Evolutionary conservation across 2,113 vertebrate species (phyloP), one percentile per base, ranked within the genome.

Genomic region (Phaethornis superciliosus): DNA sequence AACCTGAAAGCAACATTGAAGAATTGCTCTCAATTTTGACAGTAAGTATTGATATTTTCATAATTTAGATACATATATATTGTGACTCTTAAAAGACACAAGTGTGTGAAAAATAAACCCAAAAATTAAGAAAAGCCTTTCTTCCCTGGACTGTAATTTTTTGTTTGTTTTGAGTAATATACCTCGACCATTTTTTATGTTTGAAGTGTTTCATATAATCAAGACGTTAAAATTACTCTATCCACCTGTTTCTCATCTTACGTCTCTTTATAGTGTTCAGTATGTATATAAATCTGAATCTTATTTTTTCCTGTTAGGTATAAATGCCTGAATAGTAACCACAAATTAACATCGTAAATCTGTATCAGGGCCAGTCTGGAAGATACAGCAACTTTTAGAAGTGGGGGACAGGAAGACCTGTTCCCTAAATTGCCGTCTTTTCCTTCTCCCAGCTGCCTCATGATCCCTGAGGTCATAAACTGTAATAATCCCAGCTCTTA

Each of bases 11-110:
- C 83, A 95, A 81, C 54, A 33, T 98, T 67, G 97, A 98, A 33
- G 99, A 99, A 74, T 90, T 99, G 87, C 98, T 99, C 78, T 97
- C 98, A 80, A 83, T 99, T 93, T 97, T 99, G n/a, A 98, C 99
- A 37, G 99, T 99, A 94, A 99, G 99, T 98, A 65, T 51, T 60
- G 30, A 9, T 56, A 68, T 55, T 85, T 90, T 93, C 65, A 60
- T 91, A 52, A 85, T 52, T 70, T 77, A 21, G 58, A 64, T 6
- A 13, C 74, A 24, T 16, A 1, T 72, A 33, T n/a, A 16, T 89
- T 5, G 0, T 75, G 49, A 46, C 18, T 79, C 23, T 65, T 68
- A 30, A 59, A 59, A 89, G 68, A 52, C 19, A n/a, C 5, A 60
- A 55, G 1, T 33, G 1, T 42, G 6, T 69, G 47, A 71, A 71